Evolutionary conservation across 2,113 vertebrate genomes (phyloP).

Genomic region (Terrapene triunguis): DNA sequence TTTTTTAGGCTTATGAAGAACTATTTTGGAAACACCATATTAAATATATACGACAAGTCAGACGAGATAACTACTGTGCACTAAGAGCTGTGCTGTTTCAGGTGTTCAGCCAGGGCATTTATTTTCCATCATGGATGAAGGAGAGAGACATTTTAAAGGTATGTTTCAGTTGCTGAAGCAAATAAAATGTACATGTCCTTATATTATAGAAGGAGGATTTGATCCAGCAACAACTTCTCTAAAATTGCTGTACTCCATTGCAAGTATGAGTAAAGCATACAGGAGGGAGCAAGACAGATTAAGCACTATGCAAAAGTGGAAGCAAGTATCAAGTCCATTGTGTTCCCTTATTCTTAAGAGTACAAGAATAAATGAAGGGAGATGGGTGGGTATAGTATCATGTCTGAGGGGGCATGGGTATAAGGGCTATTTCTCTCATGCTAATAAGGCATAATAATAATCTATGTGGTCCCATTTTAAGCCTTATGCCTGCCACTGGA

Average conservation of each 20-base stretch:
- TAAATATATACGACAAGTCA: conserved; percentile 80
- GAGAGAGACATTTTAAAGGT: conserved; percentile 87
- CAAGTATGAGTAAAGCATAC: not conserved
- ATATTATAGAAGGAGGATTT: not conserved
- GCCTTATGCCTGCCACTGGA: not conserved
- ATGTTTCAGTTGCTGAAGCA: not conserved
- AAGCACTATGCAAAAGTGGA: not conserved
- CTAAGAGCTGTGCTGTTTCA: conserved; percentile 84
- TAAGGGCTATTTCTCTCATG: not conserved
- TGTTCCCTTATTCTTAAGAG: not conserved
- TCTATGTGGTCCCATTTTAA: not conserved
- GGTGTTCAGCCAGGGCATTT: conserved; percentile 83
- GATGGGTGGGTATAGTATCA: not conserved
- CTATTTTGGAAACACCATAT: conserved; percentile 77
- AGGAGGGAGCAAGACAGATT: not conserved
- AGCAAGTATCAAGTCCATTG: not conserved
- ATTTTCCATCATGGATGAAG: conserved; percentile 84
- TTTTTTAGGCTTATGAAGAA: conserved; percentile 79
- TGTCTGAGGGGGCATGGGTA: not conserved
- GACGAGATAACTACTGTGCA: conserved; percentile 79
- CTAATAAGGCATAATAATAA: not conserved
- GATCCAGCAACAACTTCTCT: not conserved
- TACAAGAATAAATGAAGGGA: not conserved
- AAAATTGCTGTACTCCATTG: not conserved
- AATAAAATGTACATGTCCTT: not conserved